Percentiles rank a stretch among this genome's conserved stretches.
Conservation (phyloP, 2,113 vertebrate species). For the Alectura lathami region DNA sequence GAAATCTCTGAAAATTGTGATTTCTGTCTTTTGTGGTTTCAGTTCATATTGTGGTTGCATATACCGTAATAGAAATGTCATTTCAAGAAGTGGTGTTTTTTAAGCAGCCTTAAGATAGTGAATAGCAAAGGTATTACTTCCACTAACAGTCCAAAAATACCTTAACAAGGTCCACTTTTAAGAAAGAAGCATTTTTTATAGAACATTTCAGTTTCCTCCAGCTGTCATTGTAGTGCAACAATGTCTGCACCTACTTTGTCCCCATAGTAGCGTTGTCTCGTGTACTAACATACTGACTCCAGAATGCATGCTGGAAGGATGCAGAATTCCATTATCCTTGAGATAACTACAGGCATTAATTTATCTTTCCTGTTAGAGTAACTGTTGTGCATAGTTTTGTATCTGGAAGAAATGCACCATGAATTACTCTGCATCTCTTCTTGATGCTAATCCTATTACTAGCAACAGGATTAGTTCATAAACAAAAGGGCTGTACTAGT, state of each 20-base stretch:
- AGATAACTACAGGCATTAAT: not conserved
- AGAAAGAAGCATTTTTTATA: not conserved
- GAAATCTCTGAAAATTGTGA: not conserved
- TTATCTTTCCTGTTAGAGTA: not conserved
- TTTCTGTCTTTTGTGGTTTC: not conserved
- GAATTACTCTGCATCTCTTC: constrained; percentile 12
- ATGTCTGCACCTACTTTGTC: not conserved
- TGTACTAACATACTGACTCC: not conserved
- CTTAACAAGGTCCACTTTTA: not conserved
- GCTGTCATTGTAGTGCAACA: not conserved
- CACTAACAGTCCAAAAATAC: not conserved
- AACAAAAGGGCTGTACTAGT: not conserved
- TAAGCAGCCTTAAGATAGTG: not conserved
- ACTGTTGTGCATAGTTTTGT: not conserved
- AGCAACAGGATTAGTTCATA: constrained; percentile 11
- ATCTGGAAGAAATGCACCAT: not conserved
- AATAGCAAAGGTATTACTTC: not conserved
- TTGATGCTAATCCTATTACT: constrained; percentile 52
- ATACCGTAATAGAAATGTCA: not conserved
- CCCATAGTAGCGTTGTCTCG: accelerated
- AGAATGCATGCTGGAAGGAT: accelerated
- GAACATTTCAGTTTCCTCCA: not conserved
- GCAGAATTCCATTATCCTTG: not conserved
- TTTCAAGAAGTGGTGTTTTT: not conserved
- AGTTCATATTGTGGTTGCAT: not conserved